Conservation (phyloP, 2,888 invertebrate species). For the Drosophila flavopinicola region DNA sequence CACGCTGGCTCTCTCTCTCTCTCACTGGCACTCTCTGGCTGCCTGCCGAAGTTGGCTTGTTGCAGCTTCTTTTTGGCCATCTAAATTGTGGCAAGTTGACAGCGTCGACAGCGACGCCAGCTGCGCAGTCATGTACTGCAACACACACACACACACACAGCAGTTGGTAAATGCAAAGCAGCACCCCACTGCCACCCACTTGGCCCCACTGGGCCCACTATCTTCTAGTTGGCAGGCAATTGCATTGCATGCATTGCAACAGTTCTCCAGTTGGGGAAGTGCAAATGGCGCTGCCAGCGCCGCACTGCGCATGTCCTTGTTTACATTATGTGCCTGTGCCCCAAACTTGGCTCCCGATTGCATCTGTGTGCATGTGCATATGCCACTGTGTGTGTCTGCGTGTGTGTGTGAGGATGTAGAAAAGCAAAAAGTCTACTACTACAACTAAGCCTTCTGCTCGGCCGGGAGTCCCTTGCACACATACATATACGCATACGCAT, state of each 20-base stretch:
- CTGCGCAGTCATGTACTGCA: constrained; percentile 44
- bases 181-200: constrained; percentile 1
- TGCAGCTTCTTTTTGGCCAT: constrained; percentile 67
- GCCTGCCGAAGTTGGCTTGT: constrained; percentile 39
- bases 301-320: constrained; percentile 76
- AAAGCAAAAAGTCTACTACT: constrained; percentile 76
- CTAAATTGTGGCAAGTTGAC: constrained; percentile 77
- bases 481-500: constrained; percentile 8
- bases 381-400: constrained; percentile 20
- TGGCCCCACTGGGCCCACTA: constrained; percentile 44
- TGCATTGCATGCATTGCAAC: constrained; percentile 69
- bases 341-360: constrained; percentile 44
- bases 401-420: constrained; percentile 63
- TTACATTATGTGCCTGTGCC: constrained; percentile 72
- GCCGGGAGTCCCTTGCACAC: constrained; percentile 4
- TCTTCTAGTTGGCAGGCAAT: constrained; percentile 77
- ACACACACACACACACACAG: constrained; percentile 19
- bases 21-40: constrained; percentile 29
- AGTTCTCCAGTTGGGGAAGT: constrained; percentile 76
- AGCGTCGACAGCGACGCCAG: constrained; percentile 53
- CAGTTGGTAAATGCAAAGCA: constrained; percentile 41
- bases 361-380: constrained; percentile 40
- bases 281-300: constrained; percentile 29
- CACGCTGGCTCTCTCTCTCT: constrained; percentile 14
- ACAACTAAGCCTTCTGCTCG: constrained; percentile 60